phyloP scores from a whole-genome alignment of 2,888 invertebrate genomes.

The Erpobdella octoculata region DNA sequence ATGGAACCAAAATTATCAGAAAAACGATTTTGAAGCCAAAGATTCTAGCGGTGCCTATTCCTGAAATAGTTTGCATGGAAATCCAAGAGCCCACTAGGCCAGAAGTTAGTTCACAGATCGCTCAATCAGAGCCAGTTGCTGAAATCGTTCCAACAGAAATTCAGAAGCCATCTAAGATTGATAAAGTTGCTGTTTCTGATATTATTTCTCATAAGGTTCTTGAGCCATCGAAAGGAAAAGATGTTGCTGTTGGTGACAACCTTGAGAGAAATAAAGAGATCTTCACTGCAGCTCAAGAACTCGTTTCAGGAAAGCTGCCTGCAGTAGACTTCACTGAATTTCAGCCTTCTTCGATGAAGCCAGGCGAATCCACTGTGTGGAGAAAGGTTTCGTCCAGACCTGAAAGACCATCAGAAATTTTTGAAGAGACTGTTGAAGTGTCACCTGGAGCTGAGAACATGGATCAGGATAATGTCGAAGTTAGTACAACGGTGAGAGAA shows the following conservation, averaged over 20 bases:
- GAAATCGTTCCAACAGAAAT: too few relatives aligned
- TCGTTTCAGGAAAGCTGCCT: background rate
- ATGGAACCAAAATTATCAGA: background rate
- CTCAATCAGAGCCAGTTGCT: too few relatives aligned
- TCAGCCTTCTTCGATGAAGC: background rate
- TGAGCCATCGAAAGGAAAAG: background rate
- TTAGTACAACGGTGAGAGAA: background rate
- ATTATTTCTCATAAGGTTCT: too few relatives aligned
- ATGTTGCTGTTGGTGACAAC: background rate
- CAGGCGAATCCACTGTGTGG: background rate
- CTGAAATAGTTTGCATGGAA: too few relatives aligned
- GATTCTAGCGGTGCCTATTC: background rate
- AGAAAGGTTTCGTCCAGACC: background rate
- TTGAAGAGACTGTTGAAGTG: conserved; percentile 13
- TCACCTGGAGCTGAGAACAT: background rate
- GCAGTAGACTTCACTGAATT: background rate
- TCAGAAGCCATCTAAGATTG: too few relatives aligned
- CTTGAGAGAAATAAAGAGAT: background rate
- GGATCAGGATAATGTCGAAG: background rate
- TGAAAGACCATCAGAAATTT: background rate
- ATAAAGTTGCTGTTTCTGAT: too few relatives aligned
- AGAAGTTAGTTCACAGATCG: background rate
- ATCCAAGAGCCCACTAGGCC: background rate
- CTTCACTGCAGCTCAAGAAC: background rate
- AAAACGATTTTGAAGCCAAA: background rate